Percentiles rank a stretch among this genome's conserved stretches.
Evolutionary conservation across 2,797 vertebrate species (phyloP).

Genomic region (Lepilemur septentrionalis): DNA sequence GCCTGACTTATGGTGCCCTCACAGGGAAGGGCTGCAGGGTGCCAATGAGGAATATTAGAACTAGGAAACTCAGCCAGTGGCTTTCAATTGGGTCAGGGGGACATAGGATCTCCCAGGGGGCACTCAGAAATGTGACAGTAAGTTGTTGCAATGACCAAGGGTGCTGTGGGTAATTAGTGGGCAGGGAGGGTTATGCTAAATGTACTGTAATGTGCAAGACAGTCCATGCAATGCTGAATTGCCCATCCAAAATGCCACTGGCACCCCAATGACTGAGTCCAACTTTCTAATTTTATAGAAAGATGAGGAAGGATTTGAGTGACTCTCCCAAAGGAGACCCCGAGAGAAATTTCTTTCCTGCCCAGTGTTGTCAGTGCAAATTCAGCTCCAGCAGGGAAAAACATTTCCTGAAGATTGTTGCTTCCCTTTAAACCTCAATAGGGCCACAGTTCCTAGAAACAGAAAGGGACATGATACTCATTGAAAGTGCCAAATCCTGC

Average conservation of each 20-base stretch:
- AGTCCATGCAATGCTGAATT: neutral
- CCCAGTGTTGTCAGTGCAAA: neutral
- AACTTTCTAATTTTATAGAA: slow-evolving; percentile 19
- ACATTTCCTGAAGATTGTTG: neutral
- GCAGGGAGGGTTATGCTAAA: neutral
- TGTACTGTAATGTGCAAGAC: neutral
- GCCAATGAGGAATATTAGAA: neutral
- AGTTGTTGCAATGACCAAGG: neutral
- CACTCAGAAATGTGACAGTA: neutral
- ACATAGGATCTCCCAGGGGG: neutral
- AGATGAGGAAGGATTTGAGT: neutral
- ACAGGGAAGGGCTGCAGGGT: neutral
- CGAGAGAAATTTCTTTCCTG: neutral
- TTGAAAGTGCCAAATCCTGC: neutral
- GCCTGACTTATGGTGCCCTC: neutral
- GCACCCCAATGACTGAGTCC: neutral
- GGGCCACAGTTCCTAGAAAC: neutral
- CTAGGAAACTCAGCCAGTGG: neutral
- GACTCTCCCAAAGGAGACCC: neutral
- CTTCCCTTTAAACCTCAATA: neutral
- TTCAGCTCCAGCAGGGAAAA: neutral
- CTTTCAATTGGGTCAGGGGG: neutral
- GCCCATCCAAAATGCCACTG: neutral
- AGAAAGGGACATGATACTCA: neutral
- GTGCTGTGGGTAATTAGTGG: neutral